Base-by-base conservation (phyloP, 2,797 vertebrate genomes). In the Phrynocephalus guinanensis region DNA sequence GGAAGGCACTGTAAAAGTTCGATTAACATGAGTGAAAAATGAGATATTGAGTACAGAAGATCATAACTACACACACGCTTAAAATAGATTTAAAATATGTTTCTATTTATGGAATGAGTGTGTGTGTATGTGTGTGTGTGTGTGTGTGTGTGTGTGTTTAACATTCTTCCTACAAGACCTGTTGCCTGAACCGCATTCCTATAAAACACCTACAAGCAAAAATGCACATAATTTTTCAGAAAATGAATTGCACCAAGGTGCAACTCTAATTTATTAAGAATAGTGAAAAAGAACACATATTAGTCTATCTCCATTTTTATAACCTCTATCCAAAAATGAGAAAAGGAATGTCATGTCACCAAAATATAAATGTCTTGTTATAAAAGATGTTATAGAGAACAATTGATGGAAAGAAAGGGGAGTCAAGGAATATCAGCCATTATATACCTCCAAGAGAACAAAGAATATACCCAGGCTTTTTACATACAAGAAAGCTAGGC, bases 131-230 rank as follows among this genome's bases (percentile, higher is more conserved):
- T 52, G 10, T 52, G 50, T 52, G 10, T 52, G 50, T 52, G 10
- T 52, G 52, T 52, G 11, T 52, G 52, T 30, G 86, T 87, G 90
- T 38, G 79, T 18, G 63, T 38, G 38, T 44, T 4, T 44, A 44
- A 56, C 11, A 56, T 9, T 1, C 15, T 50, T 88, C 76, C 56
- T 87, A 87, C 87, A 92, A 87, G 30, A 48, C 28, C 75, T 83
- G 91, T 92, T 84, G 9, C 67, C 48, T 90, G 6, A 44, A 87
- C 9, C 78, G 79, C 86, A n/a, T 76, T 89, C 71, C 89, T 85
- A 84, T 81, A 82, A 1, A 22, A 79, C n/a, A 63, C 33, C 73
- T 82, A 56, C 66, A n/a, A 91, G 24, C 28, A 86, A 4, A 83
- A 10, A 71, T 22, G 80, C 3, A 88, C 1, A 52, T 76, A 87